Evolutionary conservation across 2,113 vertebrate genomes (phyloP), one percentile per base, ranked within the genome.

Genomic region (Ovis canadensis): DNA sequence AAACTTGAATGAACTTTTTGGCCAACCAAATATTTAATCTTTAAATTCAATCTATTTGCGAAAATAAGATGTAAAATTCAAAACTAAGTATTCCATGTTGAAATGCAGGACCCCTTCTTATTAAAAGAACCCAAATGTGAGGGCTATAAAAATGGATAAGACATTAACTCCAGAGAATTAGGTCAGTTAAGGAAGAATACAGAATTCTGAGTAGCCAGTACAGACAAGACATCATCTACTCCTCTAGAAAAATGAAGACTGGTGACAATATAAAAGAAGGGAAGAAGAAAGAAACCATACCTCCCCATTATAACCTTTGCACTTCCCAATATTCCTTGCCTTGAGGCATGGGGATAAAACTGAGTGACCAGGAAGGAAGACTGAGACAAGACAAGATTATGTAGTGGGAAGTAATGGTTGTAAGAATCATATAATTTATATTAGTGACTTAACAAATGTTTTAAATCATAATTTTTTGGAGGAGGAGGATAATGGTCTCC

Each of bases 1-100:
- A 77, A 77, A 43, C 71, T 25, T 25, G 71, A 43, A 77, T 27
- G 71, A 77, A 77, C 71, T 77, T 77, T 43, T 77, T 27, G 23
- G 12, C 36, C 21, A 77, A 43, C 23, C 23, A 40, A 77, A 77
- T 43, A 77, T 67, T 88, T 95, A n/a, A 14, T 67, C 59, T 95
- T 87, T 85, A 86, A 90, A 43, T 57, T 74, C 94, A 85, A 92
- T 74, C 59, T 95, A 40, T 92, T 81, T 92, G n/a, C 57, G 45
- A 90, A 74, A 88, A 74, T 77, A 36, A 27, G 88, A 90, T 92
- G n/a, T 48, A 85, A 96, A 94, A 81, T 25, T 54, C 71, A 27
- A 90, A 96, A 87, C 11, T 48, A 71, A 29, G 21, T 40, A 52
- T 81, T 82, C 40, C 59, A 82, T 13, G 13, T 8, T 52, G 48